Evolutionary conservation across 2,888 invertebrate genomes (phyloP), one percentile per base, ranked within the genome.

Genomic region (Emmelina monodactyla): DNA sequence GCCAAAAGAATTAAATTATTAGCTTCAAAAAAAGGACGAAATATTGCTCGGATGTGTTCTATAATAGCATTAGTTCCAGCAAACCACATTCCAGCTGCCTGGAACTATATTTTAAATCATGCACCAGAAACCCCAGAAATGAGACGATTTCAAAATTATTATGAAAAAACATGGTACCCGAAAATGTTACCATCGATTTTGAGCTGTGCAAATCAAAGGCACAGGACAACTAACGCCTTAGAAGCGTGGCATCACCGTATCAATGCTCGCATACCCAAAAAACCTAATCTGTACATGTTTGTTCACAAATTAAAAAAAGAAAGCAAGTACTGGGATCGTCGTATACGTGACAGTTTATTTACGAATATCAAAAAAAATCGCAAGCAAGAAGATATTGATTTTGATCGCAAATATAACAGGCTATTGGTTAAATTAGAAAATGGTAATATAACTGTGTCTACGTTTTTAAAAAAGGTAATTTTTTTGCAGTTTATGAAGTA

Each of bases 191-290:
- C 39, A 15, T 10, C 36, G 4, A 30, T 39, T 22, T 14, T 41
- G 10, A 41, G 38, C 14, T 41, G 41, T 32, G 41, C 41, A 12
- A 29, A 28, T 6, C 37, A 39, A 22, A 28, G 41, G 15, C 35
- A 42, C 22, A 30, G 39, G 22, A 42, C 41, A 9, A 40, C 40
- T 9, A 40, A 38, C 12, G 37, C 37, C 7, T 22, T 41, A 14
- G 37, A 41, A 32, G 42, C 37, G 10, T 42, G 39, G 37, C 42
- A 42, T 31, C 29, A 31, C 16, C 35, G 41, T 11, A n/a, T 37
- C 16, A 37, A 40, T 32, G 33, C 32, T 11, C 37, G 32, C 15
- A 35, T 36, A 29, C 37, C 32, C 28, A 38, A 38, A 35, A 37
- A 37, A 14, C 37, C 33, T 25, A 37, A 22, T 29, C 29, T 33